Base-by-base conservation (phyloP, 2,888 invertebrate genomes). In the Hoplodrina blanda region DNA sequence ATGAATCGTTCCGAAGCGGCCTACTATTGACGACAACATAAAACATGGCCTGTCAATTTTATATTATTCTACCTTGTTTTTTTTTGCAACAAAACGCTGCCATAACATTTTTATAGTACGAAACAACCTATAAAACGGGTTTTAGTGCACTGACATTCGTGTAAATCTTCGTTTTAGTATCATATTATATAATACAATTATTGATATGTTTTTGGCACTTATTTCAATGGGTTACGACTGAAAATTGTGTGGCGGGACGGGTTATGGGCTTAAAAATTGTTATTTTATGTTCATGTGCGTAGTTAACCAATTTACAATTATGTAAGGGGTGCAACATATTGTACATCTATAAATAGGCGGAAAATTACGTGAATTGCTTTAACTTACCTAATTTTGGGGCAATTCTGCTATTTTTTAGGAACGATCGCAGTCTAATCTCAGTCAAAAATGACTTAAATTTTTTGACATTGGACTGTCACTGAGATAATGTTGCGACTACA, bases 91-190 rank as follows among this genome's bases (percentile, higher is more conserved):
- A 89, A 91, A 91, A 89, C 86, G 89, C 76, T 88, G 90, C 88
- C 90, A 91, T 94, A 94, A 94, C 91, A 88, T 92, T 94, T 94
- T 94, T 94, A 94, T 92, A 88, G 92, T 89, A 87, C 79, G 86
- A 89, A 90, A 91, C 91, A 90, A 88, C 86, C 87, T 84, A 90
- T 94, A 94, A 93, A 93, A 86, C 78, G 73, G 84, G 87, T 90
- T 84, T 92, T 90, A 93, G 88, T 87, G 84, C 81, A 82, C 78
- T 79, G 87, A 87, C 88, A 89, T 88, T 88, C 86, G 86, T 85
- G 87, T 87, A 88, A 89, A 89, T 87, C 87, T 87, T 85, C 81
- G 62, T 69, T 87, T 88, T 86, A 87, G 71, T 87, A 79, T 81
- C 82, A 78, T 83, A 82, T 85, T 83, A 78, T 73, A 73, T 79